Evolutionary conservation across 1,140 invertebrate species (phyloP).

Genomic region (Coelopa frigida): DNA sequence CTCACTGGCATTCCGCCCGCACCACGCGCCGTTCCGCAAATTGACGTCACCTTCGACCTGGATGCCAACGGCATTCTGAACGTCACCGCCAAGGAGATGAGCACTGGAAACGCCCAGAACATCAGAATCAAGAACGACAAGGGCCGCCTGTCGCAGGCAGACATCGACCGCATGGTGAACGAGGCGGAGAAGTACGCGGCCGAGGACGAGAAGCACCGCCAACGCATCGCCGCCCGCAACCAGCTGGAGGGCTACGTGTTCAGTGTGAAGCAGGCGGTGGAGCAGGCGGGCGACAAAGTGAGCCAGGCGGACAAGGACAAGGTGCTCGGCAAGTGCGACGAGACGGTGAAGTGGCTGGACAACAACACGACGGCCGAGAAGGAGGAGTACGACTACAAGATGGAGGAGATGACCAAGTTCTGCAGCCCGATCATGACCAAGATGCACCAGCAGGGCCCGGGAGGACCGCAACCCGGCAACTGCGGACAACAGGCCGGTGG

Average conservation of each 20-base stretch:
- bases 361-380: constrained; percentile 56
- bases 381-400: constrained; percentile 56
- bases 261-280: constrained; percentile 55
- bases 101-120: constrained; percentile 56
- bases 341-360: constrained; percentile 59
- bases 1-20: constrained; percentile 74
- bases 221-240: constrained; percentile 54
- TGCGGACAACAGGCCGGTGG: constrained; percentile 32
- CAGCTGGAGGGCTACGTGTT: constrained; percentile 65
- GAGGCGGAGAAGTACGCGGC: constrained; percentile 41
- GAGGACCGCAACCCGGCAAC: background rate
- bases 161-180: constrained; percentile 57
- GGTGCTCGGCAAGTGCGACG: constrained; percentile 48
- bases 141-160: constrained; percentile 69
- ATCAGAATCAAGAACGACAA: constrained; percentile 84
- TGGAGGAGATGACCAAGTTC: constrained; percentile 49
- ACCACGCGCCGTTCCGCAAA: constrained; percentile 71
- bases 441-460: constrained; percentile 40
- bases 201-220: constrained; percentile 61
- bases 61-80: constrained; percentile 58
- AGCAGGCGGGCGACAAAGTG: constrained; percentile 54
- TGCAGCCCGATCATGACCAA: constrained; percentile 54
- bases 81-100: constrained; percentile 56
- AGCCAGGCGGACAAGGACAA: constrained; percentile 56
- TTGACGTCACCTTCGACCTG: constrained; percentile 60